Base-by-base conservation (phyloP, 2,888 invertebrate species). In the Aspidapion aeneum region DNA sequence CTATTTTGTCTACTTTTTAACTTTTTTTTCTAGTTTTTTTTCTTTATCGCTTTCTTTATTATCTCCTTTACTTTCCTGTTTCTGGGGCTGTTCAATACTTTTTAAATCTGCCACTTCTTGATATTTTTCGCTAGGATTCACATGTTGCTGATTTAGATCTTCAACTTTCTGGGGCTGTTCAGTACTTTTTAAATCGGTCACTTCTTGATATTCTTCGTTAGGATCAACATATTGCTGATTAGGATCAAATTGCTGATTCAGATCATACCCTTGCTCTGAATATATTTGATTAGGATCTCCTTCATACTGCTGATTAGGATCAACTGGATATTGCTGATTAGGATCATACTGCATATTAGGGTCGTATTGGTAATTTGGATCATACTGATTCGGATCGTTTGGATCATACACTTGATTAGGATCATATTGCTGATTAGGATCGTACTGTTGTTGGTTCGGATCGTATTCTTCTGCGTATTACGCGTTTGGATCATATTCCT, bases 351-450 rank as follows among this genome's bases (percentile, higher is more conserved):
- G 66, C 59, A 63, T 69, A 66, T 52, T 77, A 18, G 79, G 74
- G 65, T 77, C 76, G 61, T 74, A 74, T 51, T 67, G 69, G 63
- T 72, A 74, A 55, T 65, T 63, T 16, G 52, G 22, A 21, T 65
- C 58, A 19, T 66, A 58, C 35, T 66, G 66, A 20, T 65, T 62
- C 19, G 56, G 58, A 49, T 69, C 64, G 12, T 35, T 35, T 12
- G 35, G 35, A 35, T 35, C 18, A 21, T 62, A 64, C 57, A 71
- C 69, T 52, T 70, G 68, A 63, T 66, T 60, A 9, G 66, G 56
- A 7, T 70, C 35, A 12, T 35, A 35, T 35, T 35, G 35, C 12
- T 35, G 35, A 35, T 3, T 35, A 7, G 35, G 5, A 35, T 35
- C 12, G 35, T 35, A 35, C 63, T 12, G 50, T n/a, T n/a, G n/a